These are phyloP conservation scores for Acromyrmex charruanus DNA, from an alignment of 1,140 invertebrate genomes.

Conservation along the genomic window DNA sequence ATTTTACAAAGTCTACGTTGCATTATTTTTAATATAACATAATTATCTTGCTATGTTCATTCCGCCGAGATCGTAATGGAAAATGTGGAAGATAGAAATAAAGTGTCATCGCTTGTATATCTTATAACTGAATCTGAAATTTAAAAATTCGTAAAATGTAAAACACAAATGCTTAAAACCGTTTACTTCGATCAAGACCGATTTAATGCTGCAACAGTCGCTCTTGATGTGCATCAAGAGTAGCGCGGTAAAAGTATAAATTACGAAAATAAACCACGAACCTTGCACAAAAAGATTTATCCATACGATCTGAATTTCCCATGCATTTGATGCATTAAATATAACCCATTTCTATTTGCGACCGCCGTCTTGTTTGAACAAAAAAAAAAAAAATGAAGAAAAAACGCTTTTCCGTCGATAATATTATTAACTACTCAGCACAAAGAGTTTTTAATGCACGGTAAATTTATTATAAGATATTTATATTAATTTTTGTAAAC, in stretches of 20 bases:
- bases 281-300: conserved; percentile 11
- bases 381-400: background rate
- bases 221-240: background rate
- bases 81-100: background rate
- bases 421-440: background rate
- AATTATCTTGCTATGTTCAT: conserved; percentile 11
- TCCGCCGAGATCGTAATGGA: background rate
- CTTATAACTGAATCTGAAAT: background rate
- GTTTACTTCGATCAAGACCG: background rate
- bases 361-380: background rate
- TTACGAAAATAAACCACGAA: conserved; percentile 9
- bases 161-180: conserved; percentile 14
- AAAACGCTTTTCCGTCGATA: background rate
- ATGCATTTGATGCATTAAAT: conserved; percentile 8
- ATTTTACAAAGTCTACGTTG: background rate
- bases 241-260: conserved; percentile 15
- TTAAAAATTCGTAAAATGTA: conserved; percentile 2
- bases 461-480: background rate
- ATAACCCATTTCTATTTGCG: conserved; percentile 9
- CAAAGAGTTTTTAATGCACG: background rate
- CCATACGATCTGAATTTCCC: background rate
- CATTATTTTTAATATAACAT: conserved; percentile 30
- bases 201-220: background rate
- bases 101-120: background rate
- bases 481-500: background rate